Evolutionary conservation across 2,113 vertebrate species (phyloP).

Genomic region (Colius striatus): DNA sequence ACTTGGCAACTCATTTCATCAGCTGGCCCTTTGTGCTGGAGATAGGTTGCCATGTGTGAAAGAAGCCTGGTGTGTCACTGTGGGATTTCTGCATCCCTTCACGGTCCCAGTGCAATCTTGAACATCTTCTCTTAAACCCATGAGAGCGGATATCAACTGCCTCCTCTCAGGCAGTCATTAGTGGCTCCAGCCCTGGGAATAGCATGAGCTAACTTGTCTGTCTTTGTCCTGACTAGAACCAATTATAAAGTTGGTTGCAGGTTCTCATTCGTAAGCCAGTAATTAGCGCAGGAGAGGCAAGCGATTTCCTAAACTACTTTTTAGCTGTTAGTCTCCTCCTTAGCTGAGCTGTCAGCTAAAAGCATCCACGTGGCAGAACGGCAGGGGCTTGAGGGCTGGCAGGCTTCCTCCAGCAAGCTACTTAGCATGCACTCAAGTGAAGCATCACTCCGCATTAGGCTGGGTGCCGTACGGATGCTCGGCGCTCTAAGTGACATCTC

Average conservation of each 20-base stretch:
- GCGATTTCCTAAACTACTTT: neutral
- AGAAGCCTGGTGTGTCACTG: neutral
- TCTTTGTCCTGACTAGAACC: neutral
- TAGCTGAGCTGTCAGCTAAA: neutral
- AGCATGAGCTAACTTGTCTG: neutral
- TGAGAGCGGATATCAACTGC: neutral
- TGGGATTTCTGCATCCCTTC: neutral
- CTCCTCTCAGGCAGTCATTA: neutral
- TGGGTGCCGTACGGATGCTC: accelerated
- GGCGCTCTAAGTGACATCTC: neutral
- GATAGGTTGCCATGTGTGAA: neutral
- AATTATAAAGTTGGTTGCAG: neutral
- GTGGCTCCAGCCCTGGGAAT: neutral
- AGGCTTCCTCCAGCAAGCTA: neutral
- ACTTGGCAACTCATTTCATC: neutral
- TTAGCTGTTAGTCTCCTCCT: neutral
- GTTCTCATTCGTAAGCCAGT: neutral
- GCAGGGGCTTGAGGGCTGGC: neutral
- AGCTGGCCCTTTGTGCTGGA: neutral
- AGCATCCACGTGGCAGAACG: neutral
- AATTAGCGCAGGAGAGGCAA: neutral
- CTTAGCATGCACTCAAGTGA: accelerated
- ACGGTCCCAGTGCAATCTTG: accelerated
- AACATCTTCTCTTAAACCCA: neutral
- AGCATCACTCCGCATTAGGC: neutral